Evolutionary conservation across 2,797 vertebrate species (phyloP), one percentile per base, ranked within the genome.

Genomic region (Gambelia wislizenii): DNA sequence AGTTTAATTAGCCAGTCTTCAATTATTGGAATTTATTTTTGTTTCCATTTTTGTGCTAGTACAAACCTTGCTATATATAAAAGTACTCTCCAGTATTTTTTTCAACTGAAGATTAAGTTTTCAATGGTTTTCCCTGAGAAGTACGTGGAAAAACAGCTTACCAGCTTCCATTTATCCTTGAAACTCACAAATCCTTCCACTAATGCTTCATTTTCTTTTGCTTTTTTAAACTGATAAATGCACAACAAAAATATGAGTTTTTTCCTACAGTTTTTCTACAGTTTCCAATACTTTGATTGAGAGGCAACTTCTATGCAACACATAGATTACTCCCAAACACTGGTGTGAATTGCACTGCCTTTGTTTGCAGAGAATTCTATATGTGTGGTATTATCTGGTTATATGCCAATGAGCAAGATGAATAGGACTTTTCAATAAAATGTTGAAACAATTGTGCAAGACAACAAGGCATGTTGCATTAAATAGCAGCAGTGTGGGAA

Each of bases 101-200:
- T n/a, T n/a, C n/a, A n/a, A n/a, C n/a, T n/a, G n/a, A n/a, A n/a
- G n/a, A n/a, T n/a, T n/a, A n/a, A n/a, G 13, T 33, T 10, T 70
- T 89, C 92, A 78, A 90, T 70, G 44, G 49, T 22, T 90, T 56
- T 52, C 64, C 83, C 88, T 39, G 47, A 78, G 77, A 92, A 89
- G 86, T 56, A 84, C 0, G 0, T 82, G 80, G 87, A 36, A 22
- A 22, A 22, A 36, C 91, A 74, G 10, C 44, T 84, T 93, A 87
- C 18, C 49, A 89, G 75, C 82, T 86, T 70, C 47, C 42, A 74
- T 81, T 44, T 83, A 36, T 78, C 67, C 84, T 75, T 84, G 77
- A 6, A 27, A 22, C 42, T 49, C 12, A 47, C 87, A 93, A 93
- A 67, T 8, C 74, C 39, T 88, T 4, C 39, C 78, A 30, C 16